These are phyloP conservation scores for Scelioninae gen. 2 DNA, from an alignment of 2,888 invertebrate genomes.

Conservation along the genomic window DNA sequence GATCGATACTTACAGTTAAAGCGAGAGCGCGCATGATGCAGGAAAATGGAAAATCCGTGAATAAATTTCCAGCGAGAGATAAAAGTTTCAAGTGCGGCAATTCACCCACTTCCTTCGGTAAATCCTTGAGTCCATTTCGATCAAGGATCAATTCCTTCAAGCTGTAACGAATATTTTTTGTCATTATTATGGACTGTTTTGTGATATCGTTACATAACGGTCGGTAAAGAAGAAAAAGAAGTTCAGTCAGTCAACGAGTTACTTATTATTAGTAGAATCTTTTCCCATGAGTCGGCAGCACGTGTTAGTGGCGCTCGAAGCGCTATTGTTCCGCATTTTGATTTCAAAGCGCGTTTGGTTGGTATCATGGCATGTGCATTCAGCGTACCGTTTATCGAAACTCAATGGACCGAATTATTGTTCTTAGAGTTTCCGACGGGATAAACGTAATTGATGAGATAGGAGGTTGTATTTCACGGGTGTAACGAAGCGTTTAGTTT, in stretches of 20 bases:
- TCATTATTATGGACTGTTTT: too few species aligned
- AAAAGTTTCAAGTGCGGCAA: slow-evolving; percentile 80
- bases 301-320: background rate
- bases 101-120: slow-evolving; percentile 79
- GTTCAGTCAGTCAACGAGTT: too few species aligned
- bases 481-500: slow-evolving; percentile 41
- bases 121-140: slow-evolving; percentile 82
- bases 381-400: slow-evolving; percentile 49
- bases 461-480: slow-evolving; percentile 35
- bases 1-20: slow-evolving; percentile 76
- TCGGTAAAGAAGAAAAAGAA: slow-evolving; percentile 10
- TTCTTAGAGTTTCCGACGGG: slow-evolving; percentile 44
- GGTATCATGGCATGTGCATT: slow-evolving; percentile 16
- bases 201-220: background rate
- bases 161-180: slow-evolving; percentile 79
- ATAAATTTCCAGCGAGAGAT: slow-evolving; percentile 78
- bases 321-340: slow-evolving; percentile 21
- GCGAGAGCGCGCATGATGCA: slow-evolving; percentile 78
- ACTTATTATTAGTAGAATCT: too few species aligned
- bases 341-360: slow-evolving; percentile 2
- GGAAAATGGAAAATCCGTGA: slow-evolving; percentile 76
- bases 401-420: slow-evolving; percentile 51
- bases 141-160: slow-evolving; percentile 84
- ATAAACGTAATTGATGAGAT: slow-evolving; percentile 46
- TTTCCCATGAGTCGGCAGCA: slow-evolving; percentile 15